Conservation (phyloP, 2,113 vertebrate genomes). For the Corythornis vintsioides region DNA sequence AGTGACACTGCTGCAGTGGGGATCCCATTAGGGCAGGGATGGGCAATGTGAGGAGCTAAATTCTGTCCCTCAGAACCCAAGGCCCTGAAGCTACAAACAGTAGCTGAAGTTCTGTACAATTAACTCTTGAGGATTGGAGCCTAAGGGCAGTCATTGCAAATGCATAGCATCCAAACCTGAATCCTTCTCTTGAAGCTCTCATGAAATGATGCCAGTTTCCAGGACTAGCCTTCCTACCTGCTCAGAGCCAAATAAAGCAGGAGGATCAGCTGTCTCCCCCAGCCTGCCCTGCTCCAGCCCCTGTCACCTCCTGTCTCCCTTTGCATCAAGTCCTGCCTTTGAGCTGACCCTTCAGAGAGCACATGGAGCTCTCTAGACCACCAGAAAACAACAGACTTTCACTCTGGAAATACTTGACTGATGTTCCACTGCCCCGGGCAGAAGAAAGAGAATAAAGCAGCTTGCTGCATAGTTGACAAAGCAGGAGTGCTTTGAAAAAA, state of each 20-base stretch:
- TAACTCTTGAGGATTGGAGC: neutral
- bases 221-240: neutral
- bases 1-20: neutral
- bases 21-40: neutral
- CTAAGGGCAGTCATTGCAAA: conserved; percentile 17
- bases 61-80: neutral
- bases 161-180: conserved; percentile 22
- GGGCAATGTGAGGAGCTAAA: neutral
- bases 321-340: neutral
- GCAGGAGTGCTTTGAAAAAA: conserved; percentile 57
- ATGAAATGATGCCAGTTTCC: neutral
- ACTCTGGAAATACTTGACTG: conserved; percentile 56
- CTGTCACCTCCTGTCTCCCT: neutral
- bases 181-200: neutral
- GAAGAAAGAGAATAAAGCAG: conserved; percentile 57
- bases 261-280: neutral
- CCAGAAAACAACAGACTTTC: conserved; percentile 49
- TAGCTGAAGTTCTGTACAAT: neutral
- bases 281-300: neutral
- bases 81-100: neutral
- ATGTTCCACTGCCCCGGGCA: conserved; percentile 58
- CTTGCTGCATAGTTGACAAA: conserved; percentile 65
- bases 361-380: neutral
- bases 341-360: neutral
- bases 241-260: neutral